Evolutionary conservation across 2,888 invertebrate species (phyloP), one percentile per base, ranked within the genome.

Genomic region (Dicroscelio sp.): DNA sequence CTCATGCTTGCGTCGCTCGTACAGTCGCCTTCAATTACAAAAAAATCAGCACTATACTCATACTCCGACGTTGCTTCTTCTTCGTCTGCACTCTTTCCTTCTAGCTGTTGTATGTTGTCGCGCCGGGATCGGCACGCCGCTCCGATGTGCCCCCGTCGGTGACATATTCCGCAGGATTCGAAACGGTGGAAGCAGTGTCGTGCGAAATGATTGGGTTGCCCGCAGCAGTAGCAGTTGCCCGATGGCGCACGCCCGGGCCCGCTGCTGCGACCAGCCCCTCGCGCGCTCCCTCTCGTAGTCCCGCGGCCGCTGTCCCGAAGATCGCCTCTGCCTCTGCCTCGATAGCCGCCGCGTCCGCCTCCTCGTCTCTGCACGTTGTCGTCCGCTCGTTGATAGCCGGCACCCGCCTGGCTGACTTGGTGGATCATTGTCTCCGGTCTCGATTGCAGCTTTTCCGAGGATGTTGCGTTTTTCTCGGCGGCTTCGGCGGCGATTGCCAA

Each of bases 381-480:
- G 1, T 23, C 67, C 23, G 38, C n/a, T 20, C 8, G n/a, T 6
- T 58, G 55, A 58, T 58, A 58, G 55, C 55, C 55, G 3, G n/a
- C 25, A 23, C n/a, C 30, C 10, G 20, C 4, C 55, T n/a, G 23
- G n/a, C 75, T 30, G 25, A 1, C 25, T 55, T 30, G 25, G 69
- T n/a, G 38, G n/a, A 30, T 35, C 12, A 38, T 3, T 33, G 69
- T 6, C 33, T 30, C 5, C 69, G 12, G 20, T 38, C 1, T 33
- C 35, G 12, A 4, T 69, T n/a, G 10, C 73, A 38, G 3, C 20
- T 63, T 78, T 17, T 78, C 63, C 25, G 33, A 6, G 6, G 69
- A 67, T 25, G 69, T 35, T 5, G 82, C 82, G 35, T 82, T 83
- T 27, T 83, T 71, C 43, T 83, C 58, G 1, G 83, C 83, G 1